phyloP scores from a whole-genome alignment of 2,113 vertebrate genomes.

The Leptodactylus fuscus region DNA sequence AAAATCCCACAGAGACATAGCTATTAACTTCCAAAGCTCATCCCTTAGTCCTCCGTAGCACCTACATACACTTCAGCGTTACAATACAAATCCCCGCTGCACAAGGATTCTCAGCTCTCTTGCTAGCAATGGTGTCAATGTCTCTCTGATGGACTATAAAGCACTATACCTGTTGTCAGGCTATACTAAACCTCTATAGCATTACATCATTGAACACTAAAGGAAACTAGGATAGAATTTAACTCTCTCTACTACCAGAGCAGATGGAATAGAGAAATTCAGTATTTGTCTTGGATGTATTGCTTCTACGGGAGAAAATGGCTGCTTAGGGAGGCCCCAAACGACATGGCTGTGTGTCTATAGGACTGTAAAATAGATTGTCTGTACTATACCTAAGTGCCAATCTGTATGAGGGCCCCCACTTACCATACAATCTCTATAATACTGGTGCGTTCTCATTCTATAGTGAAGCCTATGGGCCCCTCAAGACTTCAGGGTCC shows the following conservation, averaged over 20 bases:
- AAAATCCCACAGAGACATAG: conserved; percentile 13
- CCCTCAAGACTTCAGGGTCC: too few species aligned
- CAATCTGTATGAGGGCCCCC: too few species aligned
- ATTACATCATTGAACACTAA: neutral
- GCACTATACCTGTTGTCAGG: neutral
- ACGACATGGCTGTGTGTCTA: too few species aligned
- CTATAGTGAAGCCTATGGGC: too few species aligned
- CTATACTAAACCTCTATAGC: neutral
- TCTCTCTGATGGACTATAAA: conserved; percentile 45
- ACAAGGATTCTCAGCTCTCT: conserved; percentile 19
- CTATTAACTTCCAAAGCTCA: conserved; percentile 32
- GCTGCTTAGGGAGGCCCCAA: too few species aligned
- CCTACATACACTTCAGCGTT: conserved; percentile 19
- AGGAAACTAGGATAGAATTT: neutral
- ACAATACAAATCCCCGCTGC: conserved; percentile 20
- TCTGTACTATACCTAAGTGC: too few species aligned
- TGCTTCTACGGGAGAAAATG: too few species aligned
- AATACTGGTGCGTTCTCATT: too few species aligned
- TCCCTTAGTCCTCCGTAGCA: conserved; percentile 11
- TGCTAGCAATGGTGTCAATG: conserved; percentile 33
- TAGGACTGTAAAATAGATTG: too few species aligned
- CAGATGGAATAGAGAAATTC: too few species aligned
- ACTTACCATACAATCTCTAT: too few species aligned
- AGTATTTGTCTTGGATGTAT: too few species aligned
- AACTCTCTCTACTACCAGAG: neutral